A percentile compares a stretch with the other conserved stretches of the same genome.
phyloP scores from a whole-genome alignment of 2,113 vertebrate species.

The Spermophilus dauricus region DNA sequence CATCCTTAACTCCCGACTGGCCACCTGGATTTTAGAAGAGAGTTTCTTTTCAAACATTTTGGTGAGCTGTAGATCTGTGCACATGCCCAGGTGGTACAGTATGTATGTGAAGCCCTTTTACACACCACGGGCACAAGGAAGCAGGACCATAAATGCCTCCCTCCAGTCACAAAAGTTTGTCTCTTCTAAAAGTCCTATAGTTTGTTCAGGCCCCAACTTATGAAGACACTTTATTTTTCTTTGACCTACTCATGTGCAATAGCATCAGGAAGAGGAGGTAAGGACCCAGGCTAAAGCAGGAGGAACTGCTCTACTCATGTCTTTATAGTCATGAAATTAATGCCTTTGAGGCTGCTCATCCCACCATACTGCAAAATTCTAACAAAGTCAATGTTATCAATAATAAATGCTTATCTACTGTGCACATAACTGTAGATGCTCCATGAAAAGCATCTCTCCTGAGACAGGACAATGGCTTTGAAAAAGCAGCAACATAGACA shows the following conservation, averaged over 20 bases:
- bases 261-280: background rate
- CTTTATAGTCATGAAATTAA: background rate
- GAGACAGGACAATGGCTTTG: background rate
- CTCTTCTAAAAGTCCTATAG: background rate
- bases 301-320: background rate
- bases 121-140: rapidly evolving
- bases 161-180: background rate
- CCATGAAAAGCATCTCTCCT: background rate
- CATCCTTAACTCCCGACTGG: conserved; percentile 90
- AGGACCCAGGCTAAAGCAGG: background rate
- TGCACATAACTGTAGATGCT: background rate
- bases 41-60: background rate
- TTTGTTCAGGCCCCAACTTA: background rate
- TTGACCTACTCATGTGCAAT: background rate
- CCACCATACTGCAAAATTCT: background rate
- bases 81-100: rapidly evolving
- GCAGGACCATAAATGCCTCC: background rate
- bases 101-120: background rate
- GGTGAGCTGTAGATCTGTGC: background rate
- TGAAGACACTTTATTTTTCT: background rate
- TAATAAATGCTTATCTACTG: background rate
- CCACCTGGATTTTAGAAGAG: conserved; percentile 86
- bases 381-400: background rate
- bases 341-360: background rate
- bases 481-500: rapidly evolving